Conservation (phyloP, 2,797 vertebrate genomes). For the Fringilla coelebs region DNA sequence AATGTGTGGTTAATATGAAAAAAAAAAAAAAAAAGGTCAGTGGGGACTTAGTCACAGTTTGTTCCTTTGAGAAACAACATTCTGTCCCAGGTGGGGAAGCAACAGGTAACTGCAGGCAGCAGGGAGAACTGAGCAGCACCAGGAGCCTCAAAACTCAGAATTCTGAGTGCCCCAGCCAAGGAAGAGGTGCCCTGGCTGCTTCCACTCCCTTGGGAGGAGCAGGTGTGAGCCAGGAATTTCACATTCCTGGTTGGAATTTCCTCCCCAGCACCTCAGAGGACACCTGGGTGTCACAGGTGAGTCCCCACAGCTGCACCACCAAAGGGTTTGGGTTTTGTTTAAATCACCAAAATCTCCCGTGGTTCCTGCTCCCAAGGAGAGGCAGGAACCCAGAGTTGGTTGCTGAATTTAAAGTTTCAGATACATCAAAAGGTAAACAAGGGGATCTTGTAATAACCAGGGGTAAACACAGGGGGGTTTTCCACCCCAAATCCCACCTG, state of each 20-base stretch:
- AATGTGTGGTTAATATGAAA: neutral
- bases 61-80: neutral
- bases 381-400: neutral
- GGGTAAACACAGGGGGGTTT: neutral
- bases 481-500: neutral
- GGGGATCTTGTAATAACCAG: neutral
- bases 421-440: neutral
- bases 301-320: neutral
- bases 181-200: neutral
- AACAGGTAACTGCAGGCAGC: neutral
- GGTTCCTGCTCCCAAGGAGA: neutral
- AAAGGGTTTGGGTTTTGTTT: neutral
- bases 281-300: neutral
- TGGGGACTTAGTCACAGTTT: neutral
- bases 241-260: neutral
- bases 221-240: neutral
- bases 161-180: neutral
- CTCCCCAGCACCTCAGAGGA: neutral
- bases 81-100: neutral
- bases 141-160: neutral
- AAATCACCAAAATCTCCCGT: accelerated
- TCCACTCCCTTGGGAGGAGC: neutral
- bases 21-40: neutral
- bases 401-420: accelerated
- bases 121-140: neutral